Conservation (phyloP, 2,888 invertebrate species). For the Mimas tiliae region DNA sequence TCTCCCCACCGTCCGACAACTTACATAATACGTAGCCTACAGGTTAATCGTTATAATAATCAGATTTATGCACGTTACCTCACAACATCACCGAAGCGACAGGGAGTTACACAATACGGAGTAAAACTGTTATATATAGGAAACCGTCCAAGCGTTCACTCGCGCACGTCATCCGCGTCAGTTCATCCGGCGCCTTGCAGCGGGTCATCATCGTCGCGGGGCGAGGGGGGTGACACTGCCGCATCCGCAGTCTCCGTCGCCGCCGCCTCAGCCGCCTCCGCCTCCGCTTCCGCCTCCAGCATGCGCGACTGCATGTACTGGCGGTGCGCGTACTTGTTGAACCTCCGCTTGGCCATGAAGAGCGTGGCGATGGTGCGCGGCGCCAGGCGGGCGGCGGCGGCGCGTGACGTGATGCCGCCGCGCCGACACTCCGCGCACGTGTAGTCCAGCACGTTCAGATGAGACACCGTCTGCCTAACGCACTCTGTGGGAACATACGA, state of each 20-base stretch:
- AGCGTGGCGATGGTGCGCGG: conserved; percentile 81
- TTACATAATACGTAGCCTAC: conserved; percentile 67
- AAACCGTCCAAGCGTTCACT: conserved; percentile 32
- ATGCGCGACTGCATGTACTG: conserved; percentile 71
- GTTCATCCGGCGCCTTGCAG: conserved; percentile 35
- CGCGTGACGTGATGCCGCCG: conserved; percentile 80
- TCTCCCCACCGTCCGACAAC: conserved; percentile 68
- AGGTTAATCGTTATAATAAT: conserved; percentile 76
- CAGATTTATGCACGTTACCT: conserved; percentile 81
- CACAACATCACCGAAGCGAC: conserved; percentile 78
- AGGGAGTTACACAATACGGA: conserved; percentile 67
- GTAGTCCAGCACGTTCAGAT: conserved; percentile 78
- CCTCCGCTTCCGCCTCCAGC: conserved; percentile 36
- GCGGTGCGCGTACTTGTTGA: conserved; percentile 82
- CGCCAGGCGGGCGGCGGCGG: conserved; percentile 77
- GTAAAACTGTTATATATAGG: conserved; percentile 41
- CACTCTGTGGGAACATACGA: conserved; percentile 62
- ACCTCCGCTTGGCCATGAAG: conserved; percentile 82
- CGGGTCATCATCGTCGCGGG: conserved; percentile 33
- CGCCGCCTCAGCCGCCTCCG: conserved; percentile 36
- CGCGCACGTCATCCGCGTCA: conserved; percentile 10
- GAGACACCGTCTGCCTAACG: conserved; percentile 74
- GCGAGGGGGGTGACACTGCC: conserved; percentile 33
- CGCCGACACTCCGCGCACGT: conserved; percentile 80
- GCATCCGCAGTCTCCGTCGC: conserved; percentile 33